Base-by-base conservation (phyloP, 2,888 invertebrate species). In the Panopea generosa region DNA sequence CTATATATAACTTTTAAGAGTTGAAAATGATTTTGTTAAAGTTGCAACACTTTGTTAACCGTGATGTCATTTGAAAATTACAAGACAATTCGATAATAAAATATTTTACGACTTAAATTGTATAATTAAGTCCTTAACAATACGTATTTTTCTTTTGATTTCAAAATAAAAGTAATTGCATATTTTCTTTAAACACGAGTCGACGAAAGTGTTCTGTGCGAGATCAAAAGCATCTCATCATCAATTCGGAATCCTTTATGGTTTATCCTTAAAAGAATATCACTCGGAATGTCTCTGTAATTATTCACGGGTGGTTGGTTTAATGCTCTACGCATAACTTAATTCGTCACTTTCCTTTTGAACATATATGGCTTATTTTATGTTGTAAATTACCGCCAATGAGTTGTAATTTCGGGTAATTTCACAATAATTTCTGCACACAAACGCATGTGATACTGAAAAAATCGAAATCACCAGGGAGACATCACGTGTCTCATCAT, bases 241-340 rank as follows among this genome's bases (percentile, higher is more conserved):
- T 72, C 59, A 65, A 66, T 52, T 65, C 24, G 72, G 53, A 65
- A 45, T 60, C 65, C 60, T 60, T 71, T 63, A 52, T 63, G 49
- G 40, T 27, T 43, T 63, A 65, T 71, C 59, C 52, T 33, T 60
- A 29, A 33, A 55, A 22, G 29, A 52, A 67, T 47, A 60, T 47
- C 57, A 67, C 38, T 67, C 50, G 56, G 61, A 38, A 60, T 47
- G 43, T 55, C 52, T 40, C 14, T 18, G 40, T 52, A 61, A 62
- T 73, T 67, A 61, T 73, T 50, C n/a, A 40, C 45, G 73, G 73
- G 73, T 73, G 73, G 50, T 49, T 73, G 67, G 22, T 38, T 62
- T 67, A 45, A 59, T 66, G 65, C 47, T 72, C 65, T 38, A 66
- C 65, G 72, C 72, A n/a, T 49, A 66, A 72, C 60, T 72, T 33